These are phyloP conservation scores for Sebastes nivosus DNA, from an alignment of 2,797 vertebrate genomes.

Conservation along the genomic window DNA sequence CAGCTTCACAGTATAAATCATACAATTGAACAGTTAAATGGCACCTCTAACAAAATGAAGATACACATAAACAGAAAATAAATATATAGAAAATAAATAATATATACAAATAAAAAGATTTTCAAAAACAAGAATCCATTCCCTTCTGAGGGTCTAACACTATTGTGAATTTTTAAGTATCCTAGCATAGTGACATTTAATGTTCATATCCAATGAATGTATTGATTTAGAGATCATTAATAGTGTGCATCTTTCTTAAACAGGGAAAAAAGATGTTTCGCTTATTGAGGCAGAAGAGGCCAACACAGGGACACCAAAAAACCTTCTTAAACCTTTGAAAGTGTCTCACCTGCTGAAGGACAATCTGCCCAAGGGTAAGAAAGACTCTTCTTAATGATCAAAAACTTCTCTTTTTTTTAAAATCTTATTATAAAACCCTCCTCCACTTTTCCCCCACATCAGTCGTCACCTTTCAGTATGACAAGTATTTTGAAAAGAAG, in stretches of 20 bases:
- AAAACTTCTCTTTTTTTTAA: neutral
- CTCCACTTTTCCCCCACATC: conserved; percentile 59
- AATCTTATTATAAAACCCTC: neutral
- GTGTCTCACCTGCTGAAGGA: conserved; percentile 91
- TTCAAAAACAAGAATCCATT: too few relatives aligned
- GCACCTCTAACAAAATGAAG: too few relatives aligned
- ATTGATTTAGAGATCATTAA: neutral
- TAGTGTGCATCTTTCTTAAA: neutral
- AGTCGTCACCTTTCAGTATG: conserved; percentile 89
- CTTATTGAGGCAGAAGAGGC: conserved; percentile 48
- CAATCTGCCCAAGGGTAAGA: conserved; percentile 90
- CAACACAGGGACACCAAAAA: conserved; percentile 72
- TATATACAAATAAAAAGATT: too few relatives aligned
- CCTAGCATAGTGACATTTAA: neutral
- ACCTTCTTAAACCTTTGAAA: conserved; percentile 80
- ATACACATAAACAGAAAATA: too few relatives aligned
- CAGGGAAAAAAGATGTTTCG: conserved; percentile 62
- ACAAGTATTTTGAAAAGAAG: conserved; percentile 92
- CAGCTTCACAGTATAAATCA: too few relatives aligned
- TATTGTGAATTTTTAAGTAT: too few relatives aligned
- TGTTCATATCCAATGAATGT: neutral
- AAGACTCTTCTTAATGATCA: neutral
- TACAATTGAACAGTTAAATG: too few relatives aligned
- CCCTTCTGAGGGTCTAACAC: too few relatives aligned
- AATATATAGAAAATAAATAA: too few relatives aligned